Percentiles rank a stretch among this genome's conserved stretches.
phyloP scores from a whole-genome alignment of 2,888 invertebrate genomes.

The Cryptus armator region DNA sequence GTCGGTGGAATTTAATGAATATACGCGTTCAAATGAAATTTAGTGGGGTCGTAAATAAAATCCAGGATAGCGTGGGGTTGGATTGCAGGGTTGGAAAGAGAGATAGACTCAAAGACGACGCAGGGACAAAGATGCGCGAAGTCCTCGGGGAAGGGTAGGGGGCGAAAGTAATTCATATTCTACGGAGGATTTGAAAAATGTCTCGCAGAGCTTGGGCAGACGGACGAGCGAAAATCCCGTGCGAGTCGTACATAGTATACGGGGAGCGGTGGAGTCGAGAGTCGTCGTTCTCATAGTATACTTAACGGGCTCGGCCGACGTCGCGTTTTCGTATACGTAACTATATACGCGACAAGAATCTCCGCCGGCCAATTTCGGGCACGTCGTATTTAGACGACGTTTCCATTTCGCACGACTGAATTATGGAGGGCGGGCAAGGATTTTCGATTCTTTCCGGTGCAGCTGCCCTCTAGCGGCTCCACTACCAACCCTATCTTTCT shows the following conservation, averaged over 20 bases:
- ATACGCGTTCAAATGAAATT: not conserved
- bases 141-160: not conserved
- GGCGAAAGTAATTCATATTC: slow-evolving; percentile 45
- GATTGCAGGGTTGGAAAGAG: not conserved
- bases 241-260: slow-evolving; percentile 33
- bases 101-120: slow-evolving; percentile 8
- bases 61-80: not conserved
- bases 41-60: slow-evolving; percentile 5
- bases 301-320: slow-evolving; percentile 49
- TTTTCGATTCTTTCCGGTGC: slow-evolving; percentile 67
- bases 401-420: slow-evolving; percentile 70
- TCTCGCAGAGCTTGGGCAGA: slow-evolving; percentile 44
- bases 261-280: slow-evolving; percentile 21
- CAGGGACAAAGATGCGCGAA: not conserved
- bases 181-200: slow-evolving; percentile 46
- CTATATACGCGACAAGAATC: slow-evolving; percentile 34
- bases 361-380: slow-evolving; percentile 65
- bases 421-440: slow-evolving; percentile 64
- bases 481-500: slow-evolving; percentile 25
- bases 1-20: not conserved
- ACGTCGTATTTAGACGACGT: slow-evolving; percentile 70
- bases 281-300: slow-evolving; percentile 36
- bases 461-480: not conserved
- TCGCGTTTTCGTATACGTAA: slow-evolving; percentile 11
- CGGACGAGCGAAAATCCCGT: slow-evolving; percentile 42